Base-by-base conservation (phyloP, 2,888 invertebrate genomes). In the Coelopa pilipes region DNA sequence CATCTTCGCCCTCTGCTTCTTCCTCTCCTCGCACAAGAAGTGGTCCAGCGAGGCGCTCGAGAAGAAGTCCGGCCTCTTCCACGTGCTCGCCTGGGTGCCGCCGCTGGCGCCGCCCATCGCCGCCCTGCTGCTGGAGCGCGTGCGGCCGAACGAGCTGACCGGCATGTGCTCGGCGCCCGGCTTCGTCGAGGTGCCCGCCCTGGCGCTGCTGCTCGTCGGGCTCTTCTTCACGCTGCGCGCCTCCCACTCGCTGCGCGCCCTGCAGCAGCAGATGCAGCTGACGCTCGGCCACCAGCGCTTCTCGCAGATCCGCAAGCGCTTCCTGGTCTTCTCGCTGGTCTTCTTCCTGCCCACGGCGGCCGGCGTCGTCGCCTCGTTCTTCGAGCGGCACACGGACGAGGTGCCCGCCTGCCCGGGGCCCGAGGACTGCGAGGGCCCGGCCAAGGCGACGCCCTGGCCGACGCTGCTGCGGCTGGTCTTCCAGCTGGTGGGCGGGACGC, bases 21-120 rank as follows among this genome's bases (percentile, higher is more conserved):
- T 95, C 83, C 89, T 97, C 67, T 94, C 96, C 5, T 96, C 96
- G 0, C 94, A 95, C 62, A 93, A 96, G 84, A 96, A 96, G 84
- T 97, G 97, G 97, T 95, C 96, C 45, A 95, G 95, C 74, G 97
- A 97, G 87, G 96, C 96, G 1, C 90, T 97, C 70, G 96, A 96
- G 86, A 92, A 94, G 67, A 93, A 95, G 46, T 93, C 96, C 0
- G 93, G 94, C 19, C 93, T 96, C 81, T 92, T 96, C 78, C 97
- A 97, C 87, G 92, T 94, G 1, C 91, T 92, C 0, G 93, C 96
- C 1, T 97, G 97, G 96, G 94, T 94, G 75, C 91, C 95, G 80
- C 96, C 96, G 0, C 93, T 95, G 57, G 92, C 95, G 13, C 93
- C 95, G 82, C 94, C 96, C 17, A 94, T 96, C 74, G 93, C 93